Evolutionary conservation across 1,140 invertebrate genomes (phyloP).

Genomic region (Reticulitermes speratus): DNA sequence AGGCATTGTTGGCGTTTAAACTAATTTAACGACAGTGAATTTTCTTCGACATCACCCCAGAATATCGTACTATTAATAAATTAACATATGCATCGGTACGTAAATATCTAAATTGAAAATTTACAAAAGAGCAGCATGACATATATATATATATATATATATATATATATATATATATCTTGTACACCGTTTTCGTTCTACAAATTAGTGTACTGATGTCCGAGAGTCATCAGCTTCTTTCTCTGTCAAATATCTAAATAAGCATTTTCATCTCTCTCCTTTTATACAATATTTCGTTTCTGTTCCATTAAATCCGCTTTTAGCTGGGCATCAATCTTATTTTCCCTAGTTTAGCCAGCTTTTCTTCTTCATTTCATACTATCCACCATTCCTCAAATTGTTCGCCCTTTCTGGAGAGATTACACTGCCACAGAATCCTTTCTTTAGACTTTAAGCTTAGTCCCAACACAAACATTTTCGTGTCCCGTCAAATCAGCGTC

Average conservation of each 20-base stretch:
- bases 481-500: too few species aligned
- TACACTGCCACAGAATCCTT: neutral
- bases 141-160: too few species aligned
- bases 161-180: too few species aligned
- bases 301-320: slow-evolving; percentile 3
- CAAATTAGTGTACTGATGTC: neutral
- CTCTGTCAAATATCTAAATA: neutral
- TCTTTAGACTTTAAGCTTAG: too few species aligned
- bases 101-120: too few species aligned
- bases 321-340: neutral
- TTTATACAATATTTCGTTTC: slow-evolving; percentile 1
- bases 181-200: neutral
- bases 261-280: neutral
- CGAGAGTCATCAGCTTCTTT: neutral
- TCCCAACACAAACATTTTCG: too few species aligned
- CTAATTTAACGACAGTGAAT: too few species aligned
- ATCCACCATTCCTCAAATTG: neutral
- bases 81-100: too few species aligned
- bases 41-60: too few species aligned
- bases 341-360: neutral
- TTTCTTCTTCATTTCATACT: neutral
- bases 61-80: too few species aligned
- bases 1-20: too few species aligned
- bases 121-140: too few species aligned
- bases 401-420: neutral